Base-by-base conservation (phyloP, 2,888 invertebrate genomes). In the Drosophila vallismaia region DNA sequence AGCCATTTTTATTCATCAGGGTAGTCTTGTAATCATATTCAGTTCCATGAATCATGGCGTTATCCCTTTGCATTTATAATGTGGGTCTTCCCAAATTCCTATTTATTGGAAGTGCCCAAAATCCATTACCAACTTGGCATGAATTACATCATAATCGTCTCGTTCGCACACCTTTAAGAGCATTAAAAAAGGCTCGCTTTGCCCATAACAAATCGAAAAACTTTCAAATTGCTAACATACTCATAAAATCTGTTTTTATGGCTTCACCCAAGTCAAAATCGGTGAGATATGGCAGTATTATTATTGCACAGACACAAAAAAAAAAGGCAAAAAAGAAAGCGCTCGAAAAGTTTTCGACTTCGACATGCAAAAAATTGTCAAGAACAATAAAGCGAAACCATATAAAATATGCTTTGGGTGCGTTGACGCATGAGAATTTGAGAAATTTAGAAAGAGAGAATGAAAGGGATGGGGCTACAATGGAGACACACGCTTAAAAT, bases 211-310 rank as follows among this genome's bases (percentile, higher is more conserved):
- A 66, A 50, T 67, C 44, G 67, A 50, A 50, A 64, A 64, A 64
- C 64, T 74, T 76, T 79, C 19, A 51, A 78, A 67, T 64, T 63
- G 67, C 67, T 24, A 70, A 73, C 51, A 59, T 70, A 40, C 46
- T 50, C 76, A 68, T 80, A 73, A 79, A 82, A 79, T 84, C 72
- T 76, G 76, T 63, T 78, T 79, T 77, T 77, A 79, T 75, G 82
- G 56, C 58, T 57, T 58, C 49, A 36, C 62, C 57, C 48, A 33
- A 33, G 36, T n/a, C 62, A 59, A 36, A 77, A 68, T 71, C 51
- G 33, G 9, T 59, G 56, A 75, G 57, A 68, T 75, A 84, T 79
- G 85, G 68, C 26, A 33, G 51, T 64, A 79, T 78, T 77, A 83
- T 82, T 78, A 75, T 79, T 78, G 76, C 67, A 56, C 59, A 55